Conservation (phyloP, 1,140 invertebrate genomes). For the Drosophila truncata region DNA sequence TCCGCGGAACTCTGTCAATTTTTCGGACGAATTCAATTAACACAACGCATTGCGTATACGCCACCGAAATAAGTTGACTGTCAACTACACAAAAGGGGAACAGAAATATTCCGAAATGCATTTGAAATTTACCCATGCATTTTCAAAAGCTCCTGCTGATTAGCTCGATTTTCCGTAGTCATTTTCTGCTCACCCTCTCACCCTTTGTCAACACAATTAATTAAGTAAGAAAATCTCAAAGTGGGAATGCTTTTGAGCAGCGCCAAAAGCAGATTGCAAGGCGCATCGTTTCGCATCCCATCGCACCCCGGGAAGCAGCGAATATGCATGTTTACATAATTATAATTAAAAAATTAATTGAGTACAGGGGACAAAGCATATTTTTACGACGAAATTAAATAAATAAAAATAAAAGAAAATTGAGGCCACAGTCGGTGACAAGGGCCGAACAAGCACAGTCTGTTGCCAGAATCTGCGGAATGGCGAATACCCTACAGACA, state of each 20-base stretch:
- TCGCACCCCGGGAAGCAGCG: constrained; percentile 7
- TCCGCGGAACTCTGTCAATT: constrained; percentile 37
- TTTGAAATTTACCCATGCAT: constrained; percentile 31
- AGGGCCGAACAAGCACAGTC: background rate
- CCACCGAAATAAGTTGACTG: constrained; percentile 33
- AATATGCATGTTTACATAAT: constrained; percentile 63
- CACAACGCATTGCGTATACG: constrained; percentile 30
- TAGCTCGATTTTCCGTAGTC: constrained; percentile 8
- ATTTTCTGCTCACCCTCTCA: too few relatives aligned
- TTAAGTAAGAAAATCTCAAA: constrained; percentile 53
- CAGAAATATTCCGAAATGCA: constrained; percentile 4
- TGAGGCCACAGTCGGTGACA: background rate
- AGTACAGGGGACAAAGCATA: constrained; percentile 71
- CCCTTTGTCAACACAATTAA: constrained; percentile 39
- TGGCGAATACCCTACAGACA: constrained; percentile 23
- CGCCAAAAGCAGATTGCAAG: constrained; percentile 16
- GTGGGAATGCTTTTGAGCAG: constrained; percentile 66
- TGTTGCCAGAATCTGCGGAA: background rate
- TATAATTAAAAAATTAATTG: constrained; percentile 75
- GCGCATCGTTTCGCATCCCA: background rate
- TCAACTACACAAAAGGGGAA: background rate
- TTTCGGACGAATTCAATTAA: constrained; percentile 61
- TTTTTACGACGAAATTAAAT: constrained; percentile 25
- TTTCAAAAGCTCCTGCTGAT: constrained; percentile 29
- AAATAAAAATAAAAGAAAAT: constrained; percentile 1